A percentile compares a stretch with the other conserved stretches of the same genome.
These are phyloP conservation scores for Triplophysa siluroides DNA, from an alignment of 2,113 vertebrate species.

Conservation along the genomic window DNA sequence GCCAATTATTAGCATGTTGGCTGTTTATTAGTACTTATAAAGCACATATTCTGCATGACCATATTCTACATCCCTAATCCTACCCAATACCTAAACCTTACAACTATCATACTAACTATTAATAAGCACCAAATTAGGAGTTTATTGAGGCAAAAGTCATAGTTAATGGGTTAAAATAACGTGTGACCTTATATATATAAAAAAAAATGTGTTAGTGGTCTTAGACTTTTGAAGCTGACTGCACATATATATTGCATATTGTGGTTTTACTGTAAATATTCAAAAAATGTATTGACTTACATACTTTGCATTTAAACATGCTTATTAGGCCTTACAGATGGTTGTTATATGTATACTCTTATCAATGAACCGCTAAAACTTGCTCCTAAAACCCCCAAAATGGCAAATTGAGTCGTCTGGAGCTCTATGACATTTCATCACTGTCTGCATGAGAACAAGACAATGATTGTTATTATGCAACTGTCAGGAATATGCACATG, in stretches of 20 bases:
- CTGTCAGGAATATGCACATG: neutral
- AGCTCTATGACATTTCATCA: neutral
- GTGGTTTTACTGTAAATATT: neutral
- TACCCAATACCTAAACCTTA: too few species aligned
- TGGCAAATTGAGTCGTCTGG: neutral
- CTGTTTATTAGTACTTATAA: too few species aligned
- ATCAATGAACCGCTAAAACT: neutral
- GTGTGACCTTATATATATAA: too few species aligned
- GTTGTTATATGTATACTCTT: neutral
- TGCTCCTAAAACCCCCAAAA: neutral
- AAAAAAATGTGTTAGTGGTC: too few species aligned
- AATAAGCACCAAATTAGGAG: too few species aligned
- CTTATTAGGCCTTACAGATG: neutral
- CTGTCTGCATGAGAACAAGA: neutral
- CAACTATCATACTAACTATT: too few species aligned
- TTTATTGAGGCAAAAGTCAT: too few species aligned
- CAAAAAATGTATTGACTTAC: neutral
- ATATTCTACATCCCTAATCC: too few species aligned
- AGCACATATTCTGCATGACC: too few species aligned
- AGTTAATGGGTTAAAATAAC: too few species aligned
- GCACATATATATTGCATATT: neutral
- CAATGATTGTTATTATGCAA: slow-evolving; percentile 15
- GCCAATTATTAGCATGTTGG: too few species aligned
- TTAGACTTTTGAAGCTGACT: too few species aligned
- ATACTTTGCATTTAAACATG: slow-evolving; percentile 4